Base-by-base conservation (phyloP, 2,113 vertebrate species). In the Egretta garzetta region DNA sequence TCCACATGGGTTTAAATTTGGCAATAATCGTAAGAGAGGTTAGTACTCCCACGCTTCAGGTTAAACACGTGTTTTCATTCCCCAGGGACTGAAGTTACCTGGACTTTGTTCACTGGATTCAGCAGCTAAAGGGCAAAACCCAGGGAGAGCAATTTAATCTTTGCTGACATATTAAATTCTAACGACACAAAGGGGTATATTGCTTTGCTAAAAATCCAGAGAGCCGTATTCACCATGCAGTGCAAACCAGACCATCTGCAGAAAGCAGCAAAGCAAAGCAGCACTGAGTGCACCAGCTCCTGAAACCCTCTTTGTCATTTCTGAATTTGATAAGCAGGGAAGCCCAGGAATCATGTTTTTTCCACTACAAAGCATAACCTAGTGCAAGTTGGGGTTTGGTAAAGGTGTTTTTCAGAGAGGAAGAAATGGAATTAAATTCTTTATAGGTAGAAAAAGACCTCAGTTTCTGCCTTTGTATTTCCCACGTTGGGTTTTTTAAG, bases 11-110 rank as follows among this genome's bases (percentile, higher is more conserved):
- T 73, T 56, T 56, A 59, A 76, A 21, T 64, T n/a, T 41, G 63
- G 52, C 5, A 17, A 76, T 52, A 49, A 59, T 56, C 2, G 0
- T 28, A n/a, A 3, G 1, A 76, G 19, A 70, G 10, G 26, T 70
- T 60, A 56, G 45, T 35, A 19, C 37, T 60, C 41, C n/a, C 20
- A 5, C 5, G 3, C 14, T 74, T 73, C 32, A 13, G 0, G 0
- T 68, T 60, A 37, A 86, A 63, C 13, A 14, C 0, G 0, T 22
- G 16, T 15, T 73, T 80, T 39, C 30, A 21, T 66, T 67, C 43
- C 45, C 20, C 2, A 0, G 53, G 59, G 26, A 30, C 58, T 39
- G 39, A 81, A 43, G 14, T 62, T 49, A 14, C 41, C 18, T 67
- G 28, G 72, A 63, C 32, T 55, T 75, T 83, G 32, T 73, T 45